phyloP scores from a whole-genome alignment of 2,797 vertebrate species.

The Semotilus atromaculatus region DNA sequence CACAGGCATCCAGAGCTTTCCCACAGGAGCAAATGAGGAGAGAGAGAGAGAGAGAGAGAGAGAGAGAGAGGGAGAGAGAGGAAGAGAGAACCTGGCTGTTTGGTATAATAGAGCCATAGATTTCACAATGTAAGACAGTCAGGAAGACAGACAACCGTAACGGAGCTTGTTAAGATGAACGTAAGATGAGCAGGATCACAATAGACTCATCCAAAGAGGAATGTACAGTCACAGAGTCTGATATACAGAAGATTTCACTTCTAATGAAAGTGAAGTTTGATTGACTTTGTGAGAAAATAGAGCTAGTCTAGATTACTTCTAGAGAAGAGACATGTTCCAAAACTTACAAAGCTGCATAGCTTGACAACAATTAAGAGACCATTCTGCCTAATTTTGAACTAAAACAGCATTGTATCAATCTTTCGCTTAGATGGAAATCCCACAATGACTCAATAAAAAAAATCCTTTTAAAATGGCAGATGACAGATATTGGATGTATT shows the following conservation, averaged over 20 bases:
- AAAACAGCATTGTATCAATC: not conserved
- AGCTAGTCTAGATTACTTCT: not conserved
- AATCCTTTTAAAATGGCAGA: no score
- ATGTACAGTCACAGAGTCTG: not conserved
- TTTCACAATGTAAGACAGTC: slow-evolving; percentile 34
- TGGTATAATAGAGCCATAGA: slow-evolving; percentile 11
- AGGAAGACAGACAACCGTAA: slow-evolving; percentile 32
- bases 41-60: not conserved
- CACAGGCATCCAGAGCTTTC: slow-evolving; percentile 22
- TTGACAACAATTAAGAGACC: not conserved
- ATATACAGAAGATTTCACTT: slow-evolving; percentile 19
- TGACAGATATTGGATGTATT: not conserved
- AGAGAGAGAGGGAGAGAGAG: not conserved
- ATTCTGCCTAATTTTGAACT: not conserved
- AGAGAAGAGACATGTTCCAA: not conserved
- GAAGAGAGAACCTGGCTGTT: slow-evolving; percentile 3
- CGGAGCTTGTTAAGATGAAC: slow-evolving; percentile 37
- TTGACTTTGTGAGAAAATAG: slow-evolving; percentile 5
- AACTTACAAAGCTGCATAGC: not conserved
- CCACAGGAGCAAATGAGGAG: slow-evolving; percentile 11
- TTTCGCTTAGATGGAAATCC: not conserved
- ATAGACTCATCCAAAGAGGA: slow-evolving; percentile 25
- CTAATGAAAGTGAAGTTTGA: slow-evolving; percentile 11
- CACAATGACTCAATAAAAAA: not conserved
- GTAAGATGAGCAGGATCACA: slow-evolving; percentile 22